These are phyloP conservation scores for Mesodorylaimus sp. DNA, from an alignment of 2,888 invertebrate species.

Conservation along the genomic window DNA sequence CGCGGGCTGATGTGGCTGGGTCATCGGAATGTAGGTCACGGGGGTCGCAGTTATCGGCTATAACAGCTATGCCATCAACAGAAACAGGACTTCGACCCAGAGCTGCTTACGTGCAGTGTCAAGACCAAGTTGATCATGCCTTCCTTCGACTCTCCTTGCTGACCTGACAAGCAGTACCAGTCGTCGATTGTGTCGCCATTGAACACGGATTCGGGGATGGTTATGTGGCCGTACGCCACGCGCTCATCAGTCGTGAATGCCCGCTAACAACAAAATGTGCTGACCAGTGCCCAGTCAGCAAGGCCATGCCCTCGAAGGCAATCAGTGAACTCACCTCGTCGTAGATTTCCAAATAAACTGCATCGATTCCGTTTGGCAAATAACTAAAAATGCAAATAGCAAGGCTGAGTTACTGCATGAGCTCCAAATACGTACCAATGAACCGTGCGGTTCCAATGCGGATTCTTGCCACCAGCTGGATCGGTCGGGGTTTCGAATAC, in stretches of 20 bases:
- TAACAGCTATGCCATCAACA: too few relatives aligned
- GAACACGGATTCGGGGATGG: slow-evolving; percentile 62
- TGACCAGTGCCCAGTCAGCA: too few relatives aligned
- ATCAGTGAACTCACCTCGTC: too few relatives aligned
- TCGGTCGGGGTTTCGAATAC: slow-evolving; percentile 89
- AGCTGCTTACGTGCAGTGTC: slow-evolving; percentile 6
- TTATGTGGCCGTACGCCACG: slow-evolving; percentile 77
- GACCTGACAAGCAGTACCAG: slow-evolving; percentile 68
- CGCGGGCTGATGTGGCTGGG: neutral
- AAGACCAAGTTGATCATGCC: slow-evolving; percentile 70
- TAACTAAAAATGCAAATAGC: slow-evolving; percentile 40
- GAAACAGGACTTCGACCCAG: too few relatives aligned
- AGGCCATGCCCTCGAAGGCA: too few relatives aligned
- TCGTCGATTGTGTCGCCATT: slow-evolving; percentile 74
- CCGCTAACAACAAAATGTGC: slow-evolving; percentile 41
- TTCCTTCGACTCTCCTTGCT: slow-evolving; percentile 80
- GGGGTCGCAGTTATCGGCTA: slow-evolving; percentile 9
- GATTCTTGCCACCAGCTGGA: slow-evolving; percentile 79
- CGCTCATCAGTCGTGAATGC: slow-evolving; percentile 88
- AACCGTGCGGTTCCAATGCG: slow-evolving; percentile 84
- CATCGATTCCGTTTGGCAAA: slow-evolving; percentile 67
- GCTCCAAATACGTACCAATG: slow-evolving; percentile 48
- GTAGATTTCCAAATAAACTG: slow-evolving; percentile 76
- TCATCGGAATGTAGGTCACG: slow-evolving; percentile 9
- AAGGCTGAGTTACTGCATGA: too few relatives aligned